phyloP scores from a whole-genome alignment of 2,113 vertebrate genomes.

The Stegastes partitus region DNA sequence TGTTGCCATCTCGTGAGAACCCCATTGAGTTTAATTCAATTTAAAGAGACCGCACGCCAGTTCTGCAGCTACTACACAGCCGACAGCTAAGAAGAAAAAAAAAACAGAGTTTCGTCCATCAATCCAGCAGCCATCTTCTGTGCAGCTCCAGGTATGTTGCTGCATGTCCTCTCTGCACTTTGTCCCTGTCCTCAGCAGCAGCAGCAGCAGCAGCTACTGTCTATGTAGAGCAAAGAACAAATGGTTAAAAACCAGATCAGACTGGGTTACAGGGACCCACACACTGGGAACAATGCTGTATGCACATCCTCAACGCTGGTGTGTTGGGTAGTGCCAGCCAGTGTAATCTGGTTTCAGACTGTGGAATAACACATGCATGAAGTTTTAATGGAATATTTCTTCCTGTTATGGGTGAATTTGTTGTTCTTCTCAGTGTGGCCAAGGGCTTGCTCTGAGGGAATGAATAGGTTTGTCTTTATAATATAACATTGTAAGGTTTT shows the following conservation, averaged over 20 bases:
- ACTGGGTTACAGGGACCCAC: constrained; percentile 51
- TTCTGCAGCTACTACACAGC: neutral
- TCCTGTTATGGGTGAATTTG: too few relatives aligned
- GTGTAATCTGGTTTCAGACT: constrained; percentile 22
- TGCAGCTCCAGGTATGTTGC: constrained; percentile 59
- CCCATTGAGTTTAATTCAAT: constrained; percentile 69
- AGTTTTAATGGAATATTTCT: neutral
- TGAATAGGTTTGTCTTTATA: too few relatives aligned
- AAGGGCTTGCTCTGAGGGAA: too few relatives aligned
- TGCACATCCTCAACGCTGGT: constrained; percentile 29
- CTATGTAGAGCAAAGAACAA: constrained; percentile 24
- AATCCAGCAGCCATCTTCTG: constrained; percentile 76
- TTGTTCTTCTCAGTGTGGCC: too few relatives aligned
- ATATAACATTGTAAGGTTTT: too few relatives aligned
- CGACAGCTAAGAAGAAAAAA: neutral
- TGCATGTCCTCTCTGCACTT: constrained; percentile 6
- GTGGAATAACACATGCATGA: constrained; percentile 4
- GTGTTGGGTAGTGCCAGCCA: constrained; percentile 28
- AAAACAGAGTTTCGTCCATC: constrained; percentile 36
- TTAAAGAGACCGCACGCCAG: constrained; percentile 58
- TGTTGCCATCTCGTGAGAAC: constrained; percentile 56
- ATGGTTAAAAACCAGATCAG: constrained; percentile 63
- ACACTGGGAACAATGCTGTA: constrained; percentile 9
- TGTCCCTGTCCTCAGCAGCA: neutral
- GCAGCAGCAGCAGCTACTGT: neutral